Evolutionary conservation across 2,797 vertebrate genomes (phyloP).

Genomic region (Enteromius argenteus): DNA sequence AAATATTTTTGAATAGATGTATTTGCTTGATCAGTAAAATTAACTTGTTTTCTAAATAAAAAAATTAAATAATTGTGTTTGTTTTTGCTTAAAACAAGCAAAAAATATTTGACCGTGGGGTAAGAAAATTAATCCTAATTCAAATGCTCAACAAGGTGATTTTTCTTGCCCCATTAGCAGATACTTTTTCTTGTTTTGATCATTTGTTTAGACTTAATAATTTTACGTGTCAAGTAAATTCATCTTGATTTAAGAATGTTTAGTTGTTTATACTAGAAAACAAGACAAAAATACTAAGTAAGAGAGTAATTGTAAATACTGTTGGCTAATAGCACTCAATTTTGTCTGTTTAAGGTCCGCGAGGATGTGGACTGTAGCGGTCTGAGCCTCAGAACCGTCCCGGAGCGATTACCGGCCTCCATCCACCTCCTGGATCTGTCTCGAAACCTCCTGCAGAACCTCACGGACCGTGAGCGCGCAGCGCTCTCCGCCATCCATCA

Average conservation of each 20-base stretch:
- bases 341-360: conserved; percentile 76
- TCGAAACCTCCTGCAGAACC: conserved; percentile 85
- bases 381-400: conserved; percentile 80
- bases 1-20: no score
- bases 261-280: not conserved
- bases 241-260: not conserved
- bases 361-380: conserved; percentile 83
- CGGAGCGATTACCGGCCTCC: conserved; percentile 73
- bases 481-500: conserved; percentile 76
- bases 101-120: no score
- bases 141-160: no score
- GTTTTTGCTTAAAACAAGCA: no score
- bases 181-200: no score
- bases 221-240: no score
- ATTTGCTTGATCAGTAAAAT: no score
- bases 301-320: not conserved
- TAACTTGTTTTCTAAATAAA: no score
- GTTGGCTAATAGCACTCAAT: not conserved
- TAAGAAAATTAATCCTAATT: no score
- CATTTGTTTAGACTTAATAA: no score
- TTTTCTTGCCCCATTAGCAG: no score
- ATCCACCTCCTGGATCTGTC: conserved; percentile 87
- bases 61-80: no score
- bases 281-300: not conserved
- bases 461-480: conserved; percentile 78